phyloP scores from a whole-genome alignment of 1,140 invertebrate genomes.

The Polypedilum vanderplanki region DNA sequence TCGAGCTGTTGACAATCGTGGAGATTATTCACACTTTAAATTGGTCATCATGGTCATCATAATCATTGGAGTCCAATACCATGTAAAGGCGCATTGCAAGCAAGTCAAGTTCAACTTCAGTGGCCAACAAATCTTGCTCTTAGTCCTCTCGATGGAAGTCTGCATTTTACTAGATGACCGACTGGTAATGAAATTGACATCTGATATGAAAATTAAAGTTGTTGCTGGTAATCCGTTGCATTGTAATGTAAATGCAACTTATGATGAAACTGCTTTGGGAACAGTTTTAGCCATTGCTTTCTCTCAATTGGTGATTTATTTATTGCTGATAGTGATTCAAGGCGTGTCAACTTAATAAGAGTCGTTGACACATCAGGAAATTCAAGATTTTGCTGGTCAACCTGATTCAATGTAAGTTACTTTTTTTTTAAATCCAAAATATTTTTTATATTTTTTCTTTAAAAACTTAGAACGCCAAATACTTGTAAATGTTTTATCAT shows the following conservation, averaged over 20 bases:
- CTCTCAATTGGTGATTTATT: conserved; percentile 86
- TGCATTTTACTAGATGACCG: conserved; percentile 95
- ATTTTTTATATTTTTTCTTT: no score
- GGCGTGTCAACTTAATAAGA: conserved; percentile 80
- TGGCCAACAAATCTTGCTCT: conserved; percentile 92
- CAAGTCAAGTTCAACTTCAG: conserved; percentile 77
- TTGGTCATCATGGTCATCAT: conserved; percentile 86
- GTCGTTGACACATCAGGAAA: conserved; percentile 73
- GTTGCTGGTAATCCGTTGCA: conserved; percentile 87
- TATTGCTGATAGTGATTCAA: conserved; percentile 86
- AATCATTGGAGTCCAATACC: conserved; percentile 86
- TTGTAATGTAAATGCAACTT: conserved; percentile 50
- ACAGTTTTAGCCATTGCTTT: conserved; percentile 80
- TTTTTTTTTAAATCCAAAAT: conserved; percentile 23
- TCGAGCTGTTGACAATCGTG: conserved; percentile 78
- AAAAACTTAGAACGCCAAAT: conserved; percentile 39
- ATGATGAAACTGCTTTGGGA: conserved; percentile 55
- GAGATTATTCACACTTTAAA: conserved; percentile 88
- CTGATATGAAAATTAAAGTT: conserved; percentile 81
- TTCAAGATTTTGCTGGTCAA: conserved; percentile 74
- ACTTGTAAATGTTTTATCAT: not conserved
- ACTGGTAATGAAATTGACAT: conserved; percentile 83
- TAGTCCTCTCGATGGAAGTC: conserved; percentile 85
- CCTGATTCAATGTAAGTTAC: conserved; percentile 53
- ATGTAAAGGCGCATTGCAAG: conserved; percentile 70